These are phyloP conservation scores for Pseudorhombus dupliciocellatus DNA, from an alignment of 2,113 vertebrate species.

Conservation along the genomic window DNA sequence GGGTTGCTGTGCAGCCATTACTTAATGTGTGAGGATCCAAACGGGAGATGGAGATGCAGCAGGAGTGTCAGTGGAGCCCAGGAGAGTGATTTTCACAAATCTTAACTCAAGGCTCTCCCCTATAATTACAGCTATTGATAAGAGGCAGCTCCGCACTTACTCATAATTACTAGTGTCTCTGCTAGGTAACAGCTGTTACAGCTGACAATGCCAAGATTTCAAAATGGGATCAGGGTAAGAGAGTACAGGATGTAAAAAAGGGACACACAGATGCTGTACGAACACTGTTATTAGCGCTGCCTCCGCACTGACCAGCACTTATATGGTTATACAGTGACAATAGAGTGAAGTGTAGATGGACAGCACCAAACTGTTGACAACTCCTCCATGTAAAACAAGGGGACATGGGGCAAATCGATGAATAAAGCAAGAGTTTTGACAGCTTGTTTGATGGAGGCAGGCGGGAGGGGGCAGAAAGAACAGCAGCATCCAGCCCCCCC, in stretches of 20 bases:
- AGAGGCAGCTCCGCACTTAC: conserved; percentile 71
- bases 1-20: conserved; percentile 9
- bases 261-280: neutral
- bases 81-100: conserved; percentile 55
- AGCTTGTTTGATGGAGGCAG: neutral
- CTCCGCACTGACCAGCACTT: no score
- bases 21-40: conserved; percentile 13
- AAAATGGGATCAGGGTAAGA: conserved; percentile 27
- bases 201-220: conserved; percentile 46
- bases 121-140: conserved; percentile 77
- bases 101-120: conserved; percentile 34
- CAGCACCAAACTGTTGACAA: no score
- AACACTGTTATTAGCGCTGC: neutral
- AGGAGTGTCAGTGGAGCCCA: conserved; percentile 36
- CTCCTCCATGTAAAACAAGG: no score
- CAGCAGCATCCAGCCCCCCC: conserved; percentile 33
- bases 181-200: conserved; percentile 68
- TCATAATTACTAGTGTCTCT: conserved; percentile 73
- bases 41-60: conserved; percentile 15
- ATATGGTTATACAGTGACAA: no score
- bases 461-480: conserved; percentile 3
- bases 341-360: no score
- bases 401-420: no score
- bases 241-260: no score
- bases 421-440: no score